Conservation (phyloP, 2,888 invertebrate species). For the Oscheius sp. region DNA sequence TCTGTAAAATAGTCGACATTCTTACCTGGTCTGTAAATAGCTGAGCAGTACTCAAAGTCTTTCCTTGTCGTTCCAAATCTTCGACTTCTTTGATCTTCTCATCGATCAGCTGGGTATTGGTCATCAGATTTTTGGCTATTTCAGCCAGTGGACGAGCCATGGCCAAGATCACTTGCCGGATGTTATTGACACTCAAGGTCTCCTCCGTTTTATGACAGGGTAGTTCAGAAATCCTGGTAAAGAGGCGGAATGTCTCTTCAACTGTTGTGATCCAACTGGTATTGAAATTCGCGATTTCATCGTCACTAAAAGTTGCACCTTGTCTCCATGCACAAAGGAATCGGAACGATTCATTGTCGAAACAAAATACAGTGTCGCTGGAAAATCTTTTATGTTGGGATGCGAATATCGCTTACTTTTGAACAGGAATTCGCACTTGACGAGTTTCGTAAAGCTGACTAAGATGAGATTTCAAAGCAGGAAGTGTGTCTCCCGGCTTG, state of each 20-base stretch:
- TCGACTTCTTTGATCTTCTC: slow-evolving; percentile 37
- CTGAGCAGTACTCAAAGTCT: background rate
- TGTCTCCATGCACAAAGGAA: slow-evolving; percentile 42
- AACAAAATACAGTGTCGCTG: slow-evolving; percentile 43
- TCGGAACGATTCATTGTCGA: slow-evolving; percentile 55
- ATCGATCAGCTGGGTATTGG: slow-evolving; percentile 38
- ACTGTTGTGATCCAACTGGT: slow-evolving; percentile 43
- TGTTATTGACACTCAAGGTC: slow-evolving; percentile 39
- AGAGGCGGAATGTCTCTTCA: slow-evolving; percentile 36
- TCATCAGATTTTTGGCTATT: slow-evolving; percentile 35
- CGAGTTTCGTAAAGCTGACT: slow-evolving; percentile 12
- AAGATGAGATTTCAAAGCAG: slow-evolving; percentile 24
- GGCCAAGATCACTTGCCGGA: slow-evolving; percentile 26
- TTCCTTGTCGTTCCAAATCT: slow-evolving; percentile 15
- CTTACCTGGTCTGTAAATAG: slow-evolving; percentile 12
- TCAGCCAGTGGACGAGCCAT: slow-evolving; percentile 33
- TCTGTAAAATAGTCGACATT: background rate
- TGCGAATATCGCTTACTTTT: background rate
- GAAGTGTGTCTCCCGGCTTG: slow-evolving; percentile 37
- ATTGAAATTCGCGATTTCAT: slow-evolving; percentile 13
- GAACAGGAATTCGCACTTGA: slow-evolving; percentile 16
- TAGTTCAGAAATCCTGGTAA: slow-evolving; percentile 32
- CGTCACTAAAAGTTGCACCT: slow-evolving; percentile 8
- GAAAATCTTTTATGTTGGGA: background rate
- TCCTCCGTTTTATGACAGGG: slow-evolving; percentile 29